Conservation (phyloP, 23 tunicate species). For the Trididemnum nubilum region DNA sequence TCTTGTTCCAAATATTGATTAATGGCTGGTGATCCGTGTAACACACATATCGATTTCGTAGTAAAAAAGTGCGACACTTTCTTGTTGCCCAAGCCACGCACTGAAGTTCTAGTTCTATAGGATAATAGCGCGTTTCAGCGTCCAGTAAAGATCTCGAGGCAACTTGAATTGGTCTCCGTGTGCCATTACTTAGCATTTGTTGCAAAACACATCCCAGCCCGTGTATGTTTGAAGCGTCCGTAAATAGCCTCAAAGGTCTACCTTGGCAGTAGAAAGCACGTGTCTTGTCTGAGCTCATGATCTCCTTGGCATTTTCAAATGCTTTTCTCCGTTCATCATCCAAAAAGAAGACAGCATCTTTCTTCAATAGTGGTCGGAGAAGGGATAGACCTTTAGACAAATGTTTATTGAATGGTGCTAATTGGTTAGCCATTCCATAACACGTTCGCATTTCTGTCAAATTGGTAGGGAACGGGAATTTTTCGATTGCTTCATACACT, state of each 20-base stretch:
- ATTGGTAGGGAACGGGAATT: not conserved
- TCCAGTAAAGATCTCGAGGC: slow-evolving; percentile 6
- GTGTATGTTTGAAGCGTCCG: slow-evolving; percentile 13
- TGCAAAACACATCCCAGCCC: slow-evolving; percentile 14
- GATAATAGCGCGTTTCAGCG: slow-evolving; percentile 16
- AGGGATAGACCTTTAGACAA: not conserved
- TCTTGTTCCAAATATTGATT: slow-evolving; percentile 9
- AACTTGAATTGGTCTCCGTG: slow-evolving; percentile 4
- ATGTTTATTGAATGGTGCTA: not conserved
- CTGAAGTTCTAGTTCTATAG: slow-evolving; percentile 15
- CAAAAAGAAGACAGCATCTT: not conserved
- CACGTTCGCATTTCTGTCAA: slow-evolving; percentile 10
- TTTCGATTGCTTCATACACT: slow-evolving; percentile 5
- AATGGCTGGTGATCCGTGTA: slow-evolving; percentile 22
- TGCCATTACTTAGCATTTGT: not conserved
- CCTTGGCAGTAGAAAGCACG: slow-evolving; percentile 7
- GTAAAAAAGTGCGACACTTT: slow-evolving; percentile 21
- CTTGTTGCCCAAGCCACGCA: slow-evolving; percentile 1
- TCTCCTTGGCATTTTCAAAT: slow-evolving; percentile 4
- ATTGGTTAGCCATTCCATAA: slow-evolving; percentile 14
- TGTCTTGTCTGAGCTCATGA: not conserved
- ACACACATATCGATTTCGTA: not conserved
- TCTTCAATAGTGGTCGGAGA: slow-evolving; percentile 7
- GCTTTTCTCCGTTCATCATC: not conserved
- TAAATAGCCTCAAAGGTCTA: not conserved